Evolutionary conservation across 2,113 vertebrate species (phyloP).

Genomic region (Scomber colias): DNA sequence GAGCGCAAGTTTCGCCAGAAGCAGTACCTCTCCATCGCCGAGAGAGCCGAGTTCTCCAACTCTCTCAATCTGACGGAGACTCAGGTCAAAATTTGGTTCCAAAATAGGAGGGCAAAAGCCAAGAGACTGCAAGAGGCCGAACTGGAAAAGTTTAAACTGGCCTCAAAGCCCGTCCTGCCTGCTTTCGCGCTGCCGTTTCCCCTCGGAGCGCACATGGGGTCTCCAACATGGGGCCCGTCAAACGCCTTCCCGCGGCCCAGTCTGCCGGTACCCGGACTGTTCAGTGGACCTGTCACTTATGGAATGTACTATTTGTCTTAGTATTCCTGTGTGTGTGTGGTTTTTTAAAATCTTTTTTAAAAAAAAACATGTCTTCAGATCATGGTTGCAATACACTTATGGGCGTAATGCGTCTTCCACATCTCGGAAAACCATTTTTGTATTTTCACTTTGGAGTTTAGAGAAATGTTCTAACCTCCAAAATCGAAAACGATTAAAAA

Average conservation of each 20-base stretch:
- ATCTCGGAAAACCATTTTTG: background rate
- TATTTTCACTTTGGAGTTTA: constrained; percentile 27
- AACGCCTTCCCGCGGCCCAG: constrained; percentile 81
- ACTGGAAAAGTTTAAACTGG: constrained; percentile 88
- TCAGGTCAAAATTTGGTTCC: constrained; percentile 92
- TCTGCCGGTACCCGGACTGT: constrained; percentile 85
- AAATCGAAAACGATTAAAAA: background rate
- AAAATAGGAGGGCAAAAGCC: constrained; percentile 89
- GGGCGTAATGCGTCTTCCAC: constrained; percentile 6
- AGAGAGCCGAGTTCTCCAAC: constrained; percentile 88
- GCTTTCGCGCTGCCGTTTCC: constrained; percentile 88
- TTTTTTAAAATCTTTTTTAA: too few relatives aligned
- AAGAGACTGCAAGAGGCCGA: constrained; percentile 90
- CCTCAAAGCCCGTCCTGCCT: constrained; percentile 86
- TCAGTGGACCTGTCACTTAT: constrained; percentile 86
- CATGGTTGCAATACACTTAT: constrained; percentile 40
- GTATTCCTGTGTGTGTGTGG: constrained; percentile 27
- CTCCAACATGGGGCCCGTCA: constrained; percentile 80
- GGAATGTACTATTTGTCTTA: constrained; percentile 90
- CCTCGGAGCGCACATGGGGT: constrained; percentile 81
- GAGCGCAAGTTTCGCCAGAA: constrained; percentile 91
- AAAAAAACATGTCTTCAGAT: constrained; percentile 8
- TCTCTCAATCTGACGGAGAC: constrained; percentile 90
- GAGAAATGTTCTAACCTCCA: constrained; percentile 16
- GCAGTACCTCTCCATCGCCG: constrained; percentile 88